These are phyloP conservation scores for Arctia plantaginis DNA, from an alignment of 2,888 invertebrate genomes.

Conservation along the genomic window DNA sequence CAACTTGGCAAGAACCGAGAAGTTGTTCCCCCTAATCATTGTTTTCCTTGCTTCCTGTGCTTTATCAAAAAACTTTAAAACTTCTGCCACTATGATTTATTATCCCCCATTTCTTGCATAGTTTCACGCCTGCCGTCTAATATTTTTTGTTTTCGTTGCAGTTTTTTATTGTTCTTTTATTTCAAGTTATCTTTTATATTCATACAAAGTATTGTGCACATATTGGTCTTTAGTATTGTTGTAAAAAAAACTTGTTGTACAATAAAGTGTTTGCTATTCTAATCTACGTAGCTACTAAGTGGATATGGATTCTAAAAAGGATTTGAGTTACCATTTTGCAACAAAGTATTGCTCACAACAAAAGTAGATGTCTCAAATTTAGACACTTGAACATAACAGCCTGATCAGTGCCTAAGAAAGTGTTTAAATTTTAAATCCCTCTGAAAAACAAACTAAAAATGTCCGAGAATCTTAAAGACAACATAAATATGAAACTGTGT, in stretches of 20 bases:
- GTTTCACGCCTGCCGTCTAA: constrained; percentile 21
- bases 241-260: neutral
- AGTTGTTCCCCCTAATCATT: constrained; percentile 29
- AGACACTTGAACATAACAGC: too few relatives aligned
- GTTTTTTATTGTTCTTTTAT: constrained; percentile 19
- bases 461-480: too few relatives aligned
- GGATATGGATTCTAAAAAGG: too few relatives aligned
- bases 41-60: constrained; percentile 25
- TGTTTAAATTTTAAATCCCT: too few relatives aligned
- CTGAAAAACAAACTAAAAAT: too few relatives aligned
- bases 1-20: constrained; percentile 33
- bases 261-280: too few relatives aligned
- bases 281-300: neutral
- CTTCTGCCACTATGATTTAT: constrained; percentile 16
- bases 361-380: too few relatives aligned
- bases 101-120: constrained; percentile 11
- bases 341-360: too few relatives aligned
- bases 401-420: too few relatives aligned
- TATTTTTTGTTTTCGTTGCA: constrained; percentile 25
- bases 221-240: neutral
- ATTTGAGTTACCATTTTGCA: too few relatives aligned
- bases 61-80: constrained; percentile 34
- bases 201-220: neutral
- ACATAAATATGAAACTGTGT: too few relatives aligned
- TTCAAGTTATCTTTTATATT: neutral